Base-by-base conservation (phyloP, 2,113 vertebrate genomes). In the Pedionomus torquatus region DNA sequence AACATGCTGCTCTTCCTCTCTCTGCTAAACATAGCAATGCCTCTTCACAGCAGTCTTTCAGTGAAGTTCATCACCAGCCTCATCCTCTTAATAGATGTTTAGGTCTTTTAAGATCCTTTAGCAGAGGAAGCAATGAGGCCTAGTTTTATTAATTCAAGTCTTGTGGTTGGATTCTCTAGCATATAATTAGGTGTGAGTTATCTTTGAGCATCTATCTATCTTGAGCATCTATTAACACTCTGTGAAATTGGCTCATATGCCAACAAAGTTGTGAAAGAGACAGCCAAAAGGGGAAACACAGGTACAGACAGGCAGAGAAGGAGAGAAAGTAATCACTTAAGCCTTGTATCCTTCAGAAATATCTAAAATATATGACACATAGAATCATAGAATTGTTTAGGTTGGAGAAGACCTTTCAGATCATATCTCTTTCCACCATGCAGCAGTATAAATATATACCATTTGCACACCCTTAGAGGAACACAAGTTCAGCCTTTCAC, bases 121-220 rank as follows among this genome's bases (percentile, higher is more conserved):
- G 23, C 14, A 84, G 48, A 80, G 26, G 72, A 92, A 84, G 64
- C 18, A 82, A 35, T 75, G 69, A 94, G 91, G 18, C 33, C 43
- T 78, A 39, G 20, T 68, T 94, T 83, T 87, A 84, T 75, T 24
- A 91, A 97, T 96, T 96, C 87, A 92, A 30, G 72, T 75, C 93
- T 90, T 84, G 87, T 92, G 83, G 37, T 24, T 89, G 37, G 55
- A 84, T 84, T 75, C 26, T 64, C 14, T 75, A 84, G 69, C 80
- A 71, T 68, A 68, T 89, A 94, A 97, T 95, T 95, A 94, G 48
- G 30, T 2, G 1, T 75, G 76, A 89, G 79, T 13, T 77, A 44
- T 43, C 28, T 61, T 88, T 31, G 8, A n/a, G n/a, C n/a, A n/a
- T n/a, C n/a, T n/a, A n/a, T n/a, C n/a, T n/a, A n/a, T n/a, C n/a